phyloP scores from a whole-genome alignment of 1,140 invertebrate genomes.

The Diuraphis noxia region DNA sequence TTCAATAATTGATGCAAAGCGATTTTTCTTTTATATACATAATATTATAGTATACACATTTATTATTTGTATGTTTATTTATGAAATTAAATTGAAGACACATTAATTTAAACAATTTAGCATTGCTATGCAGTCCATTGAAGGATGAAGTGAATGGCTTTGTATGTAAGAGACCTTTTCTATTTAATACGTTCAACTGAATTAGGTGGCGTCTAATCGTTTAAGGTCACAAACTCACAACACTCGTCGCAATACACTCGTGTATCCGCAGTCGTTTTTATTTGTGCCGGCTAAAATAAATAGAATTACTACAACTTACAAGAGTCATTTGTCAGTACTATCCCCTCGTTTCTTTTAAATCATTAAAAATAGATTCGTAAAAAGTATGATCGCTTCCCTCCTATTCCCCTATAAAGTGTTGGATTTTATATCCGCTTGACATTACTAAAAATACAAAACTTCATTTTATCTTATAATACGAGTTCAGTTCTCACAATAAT shows the following conservation, averaged over 20 bases:
- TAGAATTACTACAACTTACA: not conserved
- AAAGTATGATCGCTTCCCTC: not conserved
- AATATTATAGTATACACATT: no score
- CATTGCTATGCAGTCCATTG: conserved; percentile 22
- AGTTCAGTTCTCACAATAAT: not conserved
- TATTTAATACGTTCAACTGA: conserved; percentile 29
- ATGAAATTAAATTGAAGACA: conserved; percentile 49
- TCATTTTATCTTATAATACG: not conserved
- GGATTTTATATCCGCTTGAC: not conserved
- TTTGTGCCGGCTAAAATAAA: conserved; percentile 14
- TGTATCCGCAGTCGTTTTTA: not conserved
- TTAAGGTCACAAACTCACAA: conserved; percentile 21
- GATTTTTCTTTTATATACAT: not conserved
- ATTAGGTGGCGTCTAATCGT: conserved; percentile 28
- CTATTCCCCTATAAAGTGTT: not conserved
- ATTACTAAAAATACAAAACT: not conserved
- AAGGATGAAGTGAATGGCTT: not conserved
- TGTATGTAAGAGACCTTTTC: conserved; percentile 9
- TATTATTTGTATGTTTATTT: conserved; percentile 20
- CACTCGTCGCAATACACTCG: not conserved
- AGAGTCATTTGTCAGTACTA: not conserved
- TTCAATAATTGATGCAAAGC: not conserved
- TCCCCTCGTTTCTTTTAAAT: not conserved
- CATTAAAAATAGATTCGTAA: conserved; percentile 17
- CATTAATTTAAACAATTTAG: conserved; percentile 53